Conservation (phyloP, 2,797 vertebrate species). For the Hippopotamyrus pictus region DNA sequence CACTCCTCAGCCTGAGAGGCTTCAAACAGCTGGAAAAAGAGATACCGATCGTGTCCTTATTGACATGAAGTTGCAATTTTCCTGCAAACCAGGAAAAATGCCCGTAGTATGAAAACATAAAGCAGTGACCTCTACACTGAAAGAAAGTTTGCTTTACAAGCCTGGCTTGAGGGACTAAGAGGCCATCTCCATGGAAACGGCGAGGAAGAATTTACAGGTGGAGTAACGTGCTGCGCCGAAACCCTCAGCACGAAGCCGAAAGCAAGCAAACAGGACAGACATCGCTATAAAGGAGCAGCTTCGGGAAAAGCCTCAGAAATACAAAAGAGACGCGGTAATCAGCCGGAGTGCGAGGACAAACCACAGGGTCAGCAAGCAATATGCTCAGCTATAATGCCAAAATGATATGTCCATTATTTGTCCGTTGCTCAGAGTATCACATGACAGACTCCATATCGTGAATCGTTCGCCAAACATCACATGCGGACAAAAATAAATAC, state of each 20-base stretch:
- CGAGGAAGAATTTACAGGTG: not conserved
- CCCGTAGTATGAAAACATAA: not conserved
- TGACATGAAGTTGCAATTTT: not conserved
- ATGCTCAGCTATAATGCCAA: not conserved
- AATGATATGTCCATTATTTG: not conserved
- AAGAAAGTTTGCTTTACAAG: not conserved
- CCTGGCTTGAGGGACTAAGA: not conserved
- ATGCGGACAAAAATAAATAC: not conserved
- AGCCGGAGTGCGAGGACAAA: not conserved
- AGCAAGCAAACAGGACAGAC: not conserved
- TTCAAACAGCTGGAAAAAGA: not conserved
- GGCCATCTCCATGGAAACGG: conserved; percentile 5
- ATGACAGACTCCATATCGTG: not conserved
- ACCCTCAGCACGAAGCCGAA: not conserved
- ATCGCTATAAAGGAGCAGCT: not conserved
- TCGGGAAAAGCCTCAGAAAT: not conserved
- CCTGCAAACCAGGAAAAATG: not conserved
- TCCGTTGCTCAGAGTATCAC: not conserved
- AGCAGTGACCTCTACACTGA: not conserved
- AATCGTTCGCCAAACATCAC: not conserved
- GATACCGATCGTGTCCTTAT: not conserved
- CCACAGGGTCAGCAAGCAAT: not conserved
- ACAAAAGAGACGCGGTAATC: not conserved
- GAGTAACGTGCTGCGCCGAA: not conserved
- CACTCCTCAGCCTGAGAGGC: not conserved